Evolutionary conservation across 2,797 vertebrate genomes (phyloP).

Genomic region (Sebastolobus alascanus): DNA sequence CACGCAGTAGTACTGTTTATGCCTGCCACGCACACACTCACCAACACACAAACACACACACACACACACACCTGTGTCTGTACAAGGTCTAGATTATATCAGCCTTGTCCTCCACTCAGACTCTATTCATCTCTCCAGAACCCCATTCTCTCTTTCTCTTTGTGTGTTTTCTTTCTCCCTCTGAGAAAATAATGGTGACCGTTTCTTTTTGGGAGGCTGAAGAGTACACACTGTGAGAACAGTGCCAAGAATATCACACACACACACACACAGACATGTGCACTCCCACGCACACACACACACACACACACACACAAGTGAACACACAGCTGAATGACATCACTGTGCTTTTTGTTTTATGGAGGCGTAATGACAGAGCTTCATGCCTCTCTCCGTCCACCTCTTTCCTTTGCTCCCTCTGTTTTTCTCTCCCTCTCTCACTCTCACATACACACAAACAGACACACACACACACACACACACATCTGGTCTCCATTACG

Average conservation of each 20-base stretch:
- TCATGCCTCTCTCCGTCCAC: constrained; percentile 49
- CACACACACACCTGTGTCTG: constrained; percentile 34
- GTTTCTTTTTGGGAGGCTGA: constrained; percentile 64
- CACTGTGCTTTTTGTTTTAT: constrained; percentile 80
- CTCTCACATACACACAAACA: constrained; percentile 26
- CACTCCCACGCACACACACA: constrained; percentile 50
- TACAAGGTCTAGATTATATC: constrained; percentile 66
- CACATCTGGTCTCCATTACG: constrained; percentile 80
- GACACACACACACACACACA: constrained; percentile 43
- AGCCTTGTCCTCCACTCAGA: constrained; percentile 59
- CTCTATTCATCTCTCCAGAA: constrained; percentile 60
- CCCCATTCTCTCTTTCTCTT: constrained; percentile 38
- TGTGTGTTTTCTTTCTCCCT: constrained; percentile 57
- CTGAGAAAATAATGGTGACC: constrained; percentile 66
- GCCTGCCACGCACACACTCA: constrained; percentile 13
- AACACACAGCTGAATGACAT: constrained; percentile 74
- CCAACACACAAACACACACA: constrained; percentile 16
- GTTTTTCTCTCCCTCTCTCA: constrained; percentile 25
- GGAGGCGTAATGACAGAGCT: constrained; percentile 81
- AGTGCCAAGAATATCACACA: constrained; percentile 69
- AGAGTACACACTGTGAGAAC: constrained; percentile 60
- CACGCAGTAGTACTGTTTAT: constrained; percentile 22
- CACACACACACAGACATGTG: constrained; percentile 41
- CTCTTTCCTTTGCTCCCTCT: constrained; percentile 37
- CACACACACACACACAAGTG: constrained; percentile 34